Base-by-base conservation (phyloP, 2,888 invertebrate genomes). In the Drosophila atripex region DNA sequence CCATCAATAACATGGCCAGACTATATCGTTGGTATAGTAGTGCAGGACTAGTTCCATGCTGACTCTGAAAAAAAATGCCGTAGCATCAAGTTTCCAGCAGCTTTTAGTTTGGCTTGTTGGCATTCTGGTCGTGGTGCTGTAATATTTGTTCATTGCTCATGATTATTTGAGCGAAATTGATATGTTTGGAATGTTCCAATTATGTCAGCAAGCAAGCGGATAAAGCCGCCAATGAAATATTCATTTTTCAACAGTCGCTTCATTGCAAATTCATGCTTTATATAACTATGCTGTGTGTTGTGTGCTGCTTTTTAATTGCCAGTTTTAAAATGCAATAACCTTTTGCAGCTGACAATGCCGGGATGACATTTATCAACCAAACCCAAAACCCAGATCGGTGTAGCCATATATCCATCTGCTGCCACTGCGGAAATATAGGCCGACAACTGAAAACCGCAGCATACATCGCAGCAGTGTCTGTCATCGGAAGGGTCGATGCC, bases 1-100 rank as follows among this genome's bases (percentile, higher is more conserved):
- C 52, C 72, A 71, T 72, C 71, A 65, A 71, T 71, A 65, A 58
- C 57, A 23, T 11, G 63, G 16, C 50, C 32, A 30, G 60, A 61
- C 60, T 41, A 25, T 60, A 61, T 60, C 60, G 54, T 21, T 32
- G 21, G 5, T 23, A 23, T 23, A 3, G 21, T 23, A 23, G 3
- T 23, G 41, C 38, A 7, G n/a, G 35, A 16, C 4, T 41, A 28
- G 25, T 39, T 25, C 8, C 18, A 25, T 32, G 21, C 47, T 38
- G 61, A 38, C 51, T 38, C 14, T 56, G 14, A 35, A 43, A 18
- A 43, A 18, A 39, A 28, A 41, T 50, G 18, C 49, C 14, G 39
- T 21, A 46, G 21, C 23, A 18, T 25, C 2, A 21, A 43, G 18
- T 43, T 18, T 41, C 39, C 39, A 41, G 16, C 9, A 18, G 39